Base-by-base conservation (phyloP, 2,888 invertebrate genomes). In the Dryomyza anilis region DNA sequence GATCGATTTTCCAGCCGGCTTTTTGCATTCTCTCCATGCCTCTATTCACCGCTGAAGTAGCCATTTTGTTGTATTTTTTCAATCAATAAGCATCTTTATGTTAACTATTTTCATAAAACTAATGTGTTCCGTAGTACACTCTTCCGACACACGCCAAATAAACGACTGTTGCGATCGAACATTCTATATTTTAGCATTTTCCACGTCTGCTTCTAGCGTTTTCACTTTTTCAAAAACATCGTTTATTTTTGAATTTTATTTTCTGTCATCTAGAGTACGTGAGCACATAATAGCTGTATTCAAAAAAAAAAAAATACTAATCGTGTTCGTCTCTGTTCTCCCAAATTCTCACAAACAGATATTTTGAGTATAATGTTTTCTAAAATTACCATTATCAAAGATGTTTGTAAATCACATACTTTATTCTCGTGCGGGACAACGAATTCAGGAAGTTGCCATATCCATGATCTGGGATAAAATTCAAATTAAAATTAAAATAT, bases 1-100 rank as follows among this genome's bases (percentile, higher is more conserved):
- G 75, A 65, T 78, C 77, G 48, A 80, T 75, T 61, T 78, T 80
- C 80, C 80, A 80, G 69, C 80, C 80, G 53, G 78, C 80, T 63
- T 75, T 78, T 65, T 79, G 79, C 76, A 78, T 77, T n/a, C 72
- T 70, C 63, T 73, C 74, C 21, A 71, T 64, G 36, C 71, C 70
- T 43, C 64, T 67, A 36, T 63, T 25, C 53, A 70, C 39, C 16
- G 67, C 61, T 56, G 71, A 63, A 55, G 73, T 65, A 3, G 73
- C 60, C 73, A 73, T 73, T 57, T 69, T 67, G n/a, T n/a, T n/a
- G n/a, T n/a, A n/a, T n/a, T n/a, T 62, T 58, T 63, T 39, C 7
- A 23, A n/a, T n/a, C n/a, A n/a, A n/a, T n/a, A n/a, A n/a, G n/a
- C n/a, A n/a, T n/a, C n/a, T n/a, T n/a, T n/a, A n/a, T n/a, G n/a